These are phyloP conservation scores for Xestia sexstrigata DNA, from an alignment of 2,888 invertebrate species.

Conservation along the genomic window DNA sequence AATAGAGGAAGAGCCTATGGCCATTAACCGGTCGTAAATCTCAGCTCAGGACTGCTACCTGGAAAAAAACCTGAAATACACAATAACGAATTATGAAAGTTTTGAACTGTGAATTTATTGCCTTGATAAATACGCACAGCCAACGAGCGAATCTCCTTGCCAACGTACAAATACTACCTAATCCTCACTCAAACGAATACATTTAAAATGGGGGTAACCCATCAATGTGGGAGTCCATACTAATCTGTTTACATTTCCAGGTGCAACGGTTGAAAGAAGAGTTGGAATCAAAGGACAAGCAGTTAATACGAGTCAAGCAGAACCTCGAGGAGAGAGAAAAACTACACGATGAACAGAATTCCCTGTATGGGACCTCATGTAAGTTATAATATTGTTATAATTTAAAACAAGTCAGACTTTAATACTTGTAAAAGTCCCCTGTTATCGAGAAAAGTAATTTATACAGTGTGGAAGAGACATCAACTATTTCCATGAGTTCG, in stretches of 20 bases:
- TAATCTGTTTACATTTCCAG: constrained; percentile 72
- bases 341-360: constrained; percentile 90
- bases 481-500: neutral
- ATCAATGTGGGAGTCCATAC: neutral
- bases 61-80: neutral
- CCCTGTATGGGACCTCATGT: constrained; percentile 85
- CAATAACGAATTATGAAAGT: neutral
- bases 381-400: constrained; percentile 61
- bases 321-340: constrained; percentile 91
- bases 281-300: constrained; percentile 91
- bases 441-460: neutral
- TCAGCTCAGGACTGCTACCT: neutral
- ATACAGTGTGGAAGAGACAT: neutral
- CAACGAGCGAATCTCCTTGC: neutral
- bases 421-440: neutral
- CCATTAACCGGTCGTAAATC: neutral
- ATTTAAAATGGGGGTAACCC: neutral
- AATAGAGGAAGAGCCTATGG: neutral
- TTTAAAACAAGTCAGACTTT: neutral
- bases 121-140: neutral
- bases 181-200: neutral
- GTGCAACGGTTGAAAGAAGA: constrained; percentile 92
- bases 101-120: neutral
- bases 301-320: constrained; percentile 91
- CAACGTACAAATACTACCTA: neutral